Conservation (phyloP, 2,113 vertebrate species). For the Oreamnos americanus region DNA sequence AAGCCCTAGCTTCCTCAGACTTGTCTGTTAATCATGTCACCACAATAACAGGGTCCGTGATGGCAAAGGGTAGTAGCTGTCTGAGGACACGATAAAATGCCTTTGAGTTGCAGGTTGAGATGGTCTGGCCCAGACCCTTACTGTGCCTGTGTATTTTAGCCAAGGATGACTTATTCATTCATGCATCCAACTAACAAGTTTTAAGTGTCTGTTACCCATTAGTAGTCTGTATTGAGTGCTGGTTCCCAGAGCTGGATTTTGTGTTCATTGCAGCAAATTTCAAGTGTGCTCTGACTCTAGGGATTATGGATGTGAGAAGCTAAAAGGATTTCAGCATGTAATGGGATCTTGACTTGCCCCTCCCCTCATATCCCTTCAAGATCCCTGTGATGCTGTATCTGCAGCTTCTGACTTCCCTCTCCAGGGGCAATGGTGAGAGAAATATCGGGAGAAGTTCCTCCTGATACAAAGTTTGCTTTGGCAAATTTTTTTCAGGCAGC, state of each 20-base stretch:
- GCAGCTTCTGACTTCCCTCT: background rate
- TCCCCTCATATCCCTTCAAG: background rate
- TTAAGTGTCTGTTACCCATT: background rate
- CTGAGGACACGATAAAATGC: background rate
- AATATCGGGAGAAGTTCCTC: background rate
- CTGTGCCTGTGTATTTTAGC: background rate
- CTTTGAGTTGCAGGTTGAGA: background rate
- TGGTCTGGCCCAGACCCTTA: background rate
- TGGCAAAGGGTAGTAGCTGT: background rate
- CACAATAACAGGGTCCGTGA: background rate
- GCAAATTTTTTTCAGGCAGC: background rate
- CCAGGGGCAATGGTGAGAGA: background rate
- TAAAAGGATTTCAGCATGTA: background rate
- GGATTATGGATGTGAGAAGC: background rate
- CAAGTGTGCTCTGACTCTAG: background rate
- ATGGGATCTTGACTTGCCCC: background rate
- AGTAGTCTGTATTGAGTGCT: background rate
- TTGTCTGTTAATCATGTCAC: background rate
- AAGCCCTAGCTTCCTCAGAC: background rate
- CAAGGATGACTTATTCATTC: background rate
- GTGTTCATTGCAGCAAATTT: background rate
- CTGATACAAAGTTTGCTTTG: background rate
- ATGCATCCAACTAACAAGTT: background rate
- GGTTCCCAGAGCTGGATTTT: background rate
- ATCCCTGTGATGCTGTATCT: rapidly evolving